These are phyloP conservation scores for Amitus sp. DNA, from an alignment of 2,888 invertebrate species.

Conservation along the genomic window DNA sequence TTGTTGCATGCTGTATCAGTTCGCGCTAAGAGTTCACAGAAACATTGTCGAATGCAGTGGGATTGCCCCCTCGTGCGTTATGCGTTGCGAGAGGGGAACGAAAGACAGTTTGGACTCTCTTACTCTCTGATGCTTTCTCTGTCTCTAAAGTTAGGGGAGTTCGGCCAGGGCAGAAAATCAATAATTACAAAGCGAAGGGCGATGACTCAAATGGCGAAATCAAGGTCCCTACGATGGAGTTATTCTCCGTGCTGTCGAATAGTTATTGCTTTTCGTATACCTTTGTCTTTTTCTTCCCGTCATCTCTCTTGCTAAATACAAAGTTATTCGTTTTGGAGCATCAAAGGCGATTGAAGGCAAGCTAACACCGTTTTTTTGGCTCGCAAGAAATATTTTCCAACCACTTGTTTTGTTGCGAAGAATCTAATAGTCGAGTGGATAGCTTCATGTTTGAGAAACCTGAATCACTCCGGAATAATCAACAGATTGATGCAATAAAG, in stretches of 20 bases:
- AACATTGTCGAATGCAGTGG: slow-evolving; percentile 51
- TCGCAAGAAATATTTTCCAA: too few species aligned
- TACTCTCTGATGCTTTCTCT: slow-evolving; percentile 46
- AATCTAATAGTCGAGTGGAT: too few species aligned
- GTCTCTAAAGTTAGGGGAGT: slow-evolving; percentile 63
- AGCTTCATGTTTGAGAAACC: too few species aligned
- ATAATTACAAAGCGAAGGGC: slow-evolving; percentile 65
- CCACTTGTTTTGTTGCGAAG: too few species aligned
- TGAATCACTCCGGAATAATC: too few species aligned
- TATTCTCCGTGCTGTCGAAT: slow-evolving; percentile 50
- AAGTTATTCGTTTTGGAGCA: slow-evolving; percentile 17
- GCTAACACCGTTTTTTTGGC: too few species aligned
- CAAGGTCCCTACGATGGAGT: slow-evolving; percentile 58
- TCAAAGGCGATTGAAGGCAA: slow-evolving; percentile 7
- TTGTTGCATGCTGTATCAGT: slow-evolving; percentile 23
- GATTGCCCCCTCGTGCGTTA: slow-evolving; percentile 51
- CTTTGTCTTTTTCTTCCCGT: slow-evolving; percentile 4
- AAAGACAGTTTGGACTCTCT: slow-evolving; percentile 60
- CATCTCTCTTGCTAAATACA: slow-evolving; percentile 16
- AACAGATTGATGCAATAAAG: too few species aligned
- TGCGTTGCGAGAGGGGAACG: slow-evolving; percentile 53
- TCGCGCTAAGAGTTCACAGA: slow-evolving; percentile 47
- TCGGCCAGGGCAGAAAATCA: slow-evolving; percentile 63
- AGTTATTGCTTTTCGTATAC: slow-evolving; percentile 23
- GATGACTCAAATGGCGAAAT: slow-evolving; percentile 65